A percentile compares a stretch with the other conserved stretches of the same genome.
These are phyloP conservation scores for Latrodectus geometricus DNA, from an alignment of 1,140 invertebrate species.

Conservation along the genomic window DNA sequence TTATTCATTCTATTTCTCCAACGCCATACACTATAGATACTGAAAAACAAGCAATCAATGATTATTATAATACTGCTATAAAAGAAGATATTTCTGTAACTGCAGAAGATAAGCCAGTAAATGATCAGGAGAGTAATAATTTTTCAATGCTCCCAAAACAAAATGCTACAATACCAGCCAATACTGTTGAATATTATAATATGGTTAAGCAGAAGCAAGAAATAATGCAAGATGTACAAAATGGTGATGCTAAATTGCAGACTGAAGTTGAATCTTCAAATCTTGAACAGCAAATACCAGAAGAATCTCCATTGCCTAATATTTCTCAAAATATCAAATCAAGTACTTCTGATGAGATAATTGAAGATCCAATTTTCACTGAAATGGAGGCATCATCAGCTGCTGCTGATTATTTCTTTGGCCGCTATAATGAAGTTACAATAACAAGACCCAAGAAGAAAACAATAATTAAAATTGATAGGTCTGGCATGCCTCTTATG, in stretches of 20 bases:
- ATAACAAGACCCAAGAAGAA: conserved; percentile 41
- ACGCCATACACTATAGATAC: background rate
- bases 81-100: background rate
- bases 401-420: conserved; percentile 56
- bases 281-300: background rate
- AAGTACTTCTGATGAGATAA: background rate
- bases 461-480: background rate
- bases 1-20: background rate
- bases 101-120: background rate
- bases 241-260: background rate
- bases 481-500: background rate
- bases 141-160: background rate
- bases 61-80: background rate
- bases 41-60: too few species aligned
- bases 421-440: conserved; percentile 48
- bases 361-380: conserved; percentile 16
- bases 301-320: background rate
- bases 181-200: background rate
- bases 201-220: background rate
- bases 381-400: conserved; percentile 34
- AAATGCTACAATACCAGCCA: background rate
- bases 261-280: background rate
- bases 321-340: background rate
- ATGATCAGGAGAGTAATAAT: background rate
- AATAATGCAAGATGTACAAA: background rate